phyloP scores from a whole-genome alignment of 2,888 invertebrate genomes.

The Cerceris rybyensis region DNA sequence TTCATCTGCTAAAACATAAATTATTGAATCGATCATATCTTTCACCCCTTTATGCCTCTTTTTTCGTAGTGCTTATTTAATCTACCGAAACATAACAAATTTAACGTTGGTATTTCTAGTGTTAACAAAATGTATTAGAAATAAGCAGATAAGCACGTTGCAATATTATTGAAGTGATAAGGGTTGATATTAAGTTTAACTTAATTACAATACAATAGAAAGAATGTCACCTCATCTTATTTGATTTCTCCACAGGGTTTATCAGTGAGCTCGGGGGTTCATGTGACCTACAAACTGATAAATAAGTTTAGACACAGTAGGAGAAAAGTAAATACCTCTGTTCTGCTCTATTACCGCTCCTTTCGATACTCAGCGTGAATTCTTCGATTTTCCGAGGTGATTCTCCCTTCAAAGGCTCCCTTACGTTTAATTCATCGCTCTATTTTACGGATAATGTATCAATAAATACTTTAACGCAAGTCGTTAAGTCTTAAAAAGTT shows the following conservation, averaged over 20 bases:
- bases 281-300: constrained; percentile 32
- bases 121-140: too few relatives aligned
- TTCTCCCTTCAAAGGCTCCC: background rate
- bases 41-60: too few relatives aligned
- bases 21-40: too few relatives aligned
- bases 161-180: too few relatives aligned
- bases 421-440: background rate
- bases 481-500: too few relatives aligned
- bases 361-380: constrained; percentile 44
- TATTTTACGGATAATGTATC: constrained; percentile 10
- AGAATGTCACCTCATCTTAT: background rate
- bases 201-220: background rate
- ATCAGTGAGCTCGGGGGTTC: constrained; percentile 16
- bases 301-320: constrained; percentile 41
- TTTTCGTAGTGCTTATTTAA: too few relatives aligned
- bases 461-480: constrained; percentile 2
- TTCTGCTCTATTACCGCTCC: constrained; percentile 38
- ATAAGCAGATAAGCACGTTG: too few relatives aligned
- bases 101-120: too few relatives aligned
- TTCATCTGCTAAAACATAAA: too few relatives aligned
- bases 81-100: too few relatives aligned
- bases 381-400: constrained; percentile 20
- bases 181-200: too few relatives aligned
- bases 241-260: constrained; percentile 19
- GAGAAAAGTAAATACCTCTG: constrained; percentile 53